Evolutionary conservation across 2,797 vertebrate species (phyloP), one percentile per base, ranked within the genome.

Genomic region (Sebastes oblongus): DNA sequence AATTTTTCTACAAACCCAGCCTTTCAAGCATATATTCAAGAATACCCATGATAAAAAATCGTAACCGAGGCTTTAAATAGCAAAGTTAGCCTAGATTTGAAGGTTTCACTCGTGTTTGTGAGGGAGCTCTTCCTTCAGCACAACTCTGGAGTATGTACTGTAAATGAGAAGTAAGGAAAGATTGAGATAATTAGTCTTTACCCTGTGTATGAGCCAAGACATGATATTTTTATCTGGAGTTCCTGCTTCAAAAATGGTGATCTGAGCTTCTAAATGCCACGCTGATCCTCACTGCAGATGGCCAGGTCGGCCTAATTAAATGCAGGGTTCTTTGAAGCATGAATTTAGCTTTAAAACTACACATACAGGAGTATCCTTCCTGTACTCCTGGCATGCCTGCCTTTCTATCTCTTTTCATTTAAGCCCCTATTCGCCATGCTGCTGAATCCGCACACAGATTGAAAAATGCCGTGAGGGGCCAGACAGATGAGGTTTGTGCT

Each of bases 401-500:
- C 78, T 81, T 78, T 91, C 86, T 75, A 76, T 90, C 81, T 78
- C 80, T 80, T 79, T 81, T 90, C 80, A 68, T 90, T 90, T 88
- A 91, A 88, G 71, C 79, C 83, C 59, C 73, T 74, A 75, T 85
- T 88, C 56, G 55, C 82, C 72, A 24, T 66, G 80, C 84, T 77
- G 88, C 84, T 86, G 66, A 81, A 89, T 83, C 87, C 66, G 18
- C 72, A 73, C 60, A 75, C 74, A 83, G 89, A 90, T 92, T 93
- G 87, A 92, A 92, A 94, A 92, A 92, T 84, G 86, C 76, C 29
- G 55, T 77, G 86, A 85, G 86, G 80, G 69, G 78, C 72, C 84
- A 82, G 83, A 91, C 85, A 91, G 88, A 94, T 89, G 86, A 92
- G 92, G 73, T 72, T 81, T 88, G 75, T 61, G 76, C 88, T 54